Base-by-base conservation (phyloP, 2,888 invertebrate species). In the Chirona hameri region DNA sequence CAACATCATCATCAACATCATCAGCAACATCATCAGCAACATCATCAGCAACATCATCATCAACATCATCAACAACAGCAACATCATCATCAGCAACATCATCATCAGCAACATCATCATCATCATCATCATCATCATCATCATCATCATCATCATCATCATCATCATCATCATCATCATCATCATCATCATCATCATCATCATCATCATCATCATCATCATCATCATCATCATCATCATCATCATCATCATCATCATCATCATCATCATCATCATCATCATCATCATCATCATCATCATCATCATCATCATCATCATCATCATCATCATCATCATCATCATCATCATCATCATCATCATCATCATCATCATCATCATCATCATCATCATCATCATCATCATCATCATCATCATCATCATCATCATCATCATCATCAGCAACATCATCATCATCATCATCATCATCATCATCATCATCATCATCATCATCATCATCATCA, bases 61-160 rank as follows among this genome's bases (percentile, higher is more conserved):
- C n/a, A n/a, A n/a, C n/a, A n/a, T n/a, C n/a, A n/a, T n/a, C n/a
- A n/a, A n/a, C n/a, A n/a, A n/a, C n/a, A n/a, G n/a, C n/a, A n/a
- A n/a, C n/a, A n/a, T n/a, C n/a, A n/a, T n/a, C n/a, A n/a, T n/a
- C n/a, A n/a, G n/a, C n/a, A n/a, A n/a, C n/a, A n/a, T n/a, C n/a
- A n/a, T n/a, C n/a, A n/a, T n/a, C n/a, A n/a, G n/a, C n/a, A n/a
- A n/a, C n/a, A n/a, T n/a, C n/a, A n/a, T n/a, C n/a, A n/a, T n/a
- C n/a, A n/a, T n/a, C n/a, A n/a, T n/a, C n/a, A n/a, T n/a, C n/a
- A n/a, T n/a, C n/a, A n/a, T n/a, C n/a, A n/a, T n/a, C n/a, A n/a
- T n/a, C n/a, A n/a, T 65, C 65, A 65, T 65, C 65, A 65, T 65
- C 65, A 65, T 65, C 65, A 65, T 65, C 65, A 65, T 65, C 65